A percentile compares a stretch with the other conserved stretches of the same genome.
Conservation (phyloP, 2,888 invertebrate species). For the Sarcophaga caerulescens region DNA sequence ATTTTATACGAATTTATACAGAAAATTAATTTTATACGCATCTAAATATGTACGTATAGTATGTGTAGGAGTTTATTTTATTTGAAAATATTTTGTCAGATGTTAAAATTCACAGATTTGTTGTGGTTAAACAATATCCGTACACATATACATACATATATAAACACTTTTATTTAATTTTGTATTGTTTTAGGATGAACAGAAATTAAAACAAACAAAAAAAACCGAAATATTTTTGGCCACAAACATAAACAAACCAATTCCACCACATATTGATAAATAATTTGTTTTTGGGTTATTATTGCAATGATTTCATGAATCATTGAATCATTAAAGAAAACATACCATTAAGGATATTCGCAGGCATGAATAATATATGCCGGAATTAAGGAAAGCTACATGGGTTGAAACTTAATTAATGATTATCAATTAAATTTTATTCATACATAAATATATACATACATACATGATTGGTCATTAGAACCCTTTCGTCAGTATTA, state of each 20-base stretch:
- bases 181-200: conserved; percentile 21
- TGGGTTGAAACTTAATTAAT: too few species aligned
- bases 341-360: background rate
- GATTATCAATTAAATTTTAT: too few species aligned
- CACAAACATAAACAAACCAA: conserved; percentile 54
- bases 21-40: background rate
- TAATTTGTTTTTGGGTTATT: conserved; percentile 26
- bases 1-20: too few species aligned
- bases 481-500: too few species aligned
- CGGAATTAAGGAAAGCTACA: too few species aligned
- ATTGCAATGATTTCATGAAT: conserved; percentile 43
- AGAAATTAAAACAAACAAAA: background rate
- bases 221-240: conserved; percentile 18
- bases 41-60: background rate
- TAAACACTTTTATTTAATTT: conserved; percentile 19
- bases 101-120: conserved; percentile 56
- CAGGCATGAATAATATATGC: too few species aligned
- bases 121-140: conserved; percentile 50
- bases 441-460: background rate
- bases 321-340: conserved; percentile 28
- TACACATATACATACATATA: conserved; percentile 12
- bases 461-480: too few species aligned
- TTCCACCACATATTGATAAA: conserved; percentile 49
- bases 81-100: conserved; percentile 61
- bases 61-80: background rate